A percentile compares a stretch with the other conserved stretches of the same genome.
These are phyloP conservation scores for Sarotherodon lohbergeri DNA, from an alignment of 2,113 vertebrate species.

Conservation along the genomic window DNA sequence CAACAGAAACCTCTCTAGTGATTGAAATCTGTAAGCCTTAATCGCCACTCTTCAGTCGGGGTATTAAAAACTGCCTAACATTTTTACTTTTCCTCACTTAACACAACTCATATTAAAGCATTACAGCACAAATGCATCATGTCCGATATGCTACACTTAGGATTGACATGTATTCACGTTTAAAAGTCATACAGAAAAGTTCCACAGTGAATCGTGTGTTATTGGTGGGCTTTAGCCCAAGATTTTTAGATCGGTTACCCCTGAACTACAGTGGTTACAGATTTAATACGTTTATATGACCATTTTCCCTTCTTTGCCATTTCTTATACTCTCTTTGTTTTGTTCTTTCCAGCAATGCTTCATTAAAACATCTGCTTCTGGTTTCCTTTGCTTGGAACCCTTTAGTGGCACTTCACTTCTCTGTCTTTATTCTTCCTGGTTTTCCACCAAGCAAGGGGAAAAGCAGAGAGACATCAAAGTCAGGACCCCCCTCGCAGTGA, in stretches of 20 bases:
- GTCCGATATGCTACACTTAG: constrained; percentile 25
- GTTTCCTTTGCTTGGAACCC: constrained; percentile 49
- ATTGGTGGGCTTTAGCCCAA: background rate
- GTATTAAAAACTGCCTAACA: constrained; percentile 34
- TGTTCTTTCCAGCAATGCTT: background rate
- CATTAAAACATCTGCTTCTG: constrained; percentile 44
- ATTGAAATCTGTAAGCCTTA: constrained; percentile 31
- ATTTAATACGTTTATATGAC: background rate
- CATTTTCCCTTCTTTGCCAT: background rate
- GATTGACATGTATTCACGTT: background rate
- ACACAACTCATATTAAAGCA: background rate
- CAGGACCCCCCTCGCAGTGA: background rate
- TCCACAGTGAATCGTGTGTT: background rate
- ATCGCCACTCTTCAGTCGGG: constrained; percentile 2
- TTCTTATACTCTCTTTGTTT: background rate
- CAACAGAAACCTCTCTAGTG: constrained; percentile 37
- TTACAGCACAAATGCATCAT: constrained; percentile 23
- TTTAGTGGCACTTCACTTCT: constrained; percentile 59
- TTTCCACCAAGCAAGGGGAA: constrained; percentile 33
- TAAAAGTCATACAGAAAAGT: background rate
- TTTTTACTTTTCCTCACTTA: background rate
- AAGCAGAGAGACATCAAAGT: constrained; percentile 52
- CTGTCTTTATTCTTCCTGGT: constrained; percentile 19
- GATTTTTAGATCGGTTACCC: background rate
- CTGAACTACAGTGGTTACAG: background rate